These are phyloP conservation scores for Paedocypris sp. DNA, from an alignment of 2,113 vertebrate species.

Conservation along the genomic window DNA sequence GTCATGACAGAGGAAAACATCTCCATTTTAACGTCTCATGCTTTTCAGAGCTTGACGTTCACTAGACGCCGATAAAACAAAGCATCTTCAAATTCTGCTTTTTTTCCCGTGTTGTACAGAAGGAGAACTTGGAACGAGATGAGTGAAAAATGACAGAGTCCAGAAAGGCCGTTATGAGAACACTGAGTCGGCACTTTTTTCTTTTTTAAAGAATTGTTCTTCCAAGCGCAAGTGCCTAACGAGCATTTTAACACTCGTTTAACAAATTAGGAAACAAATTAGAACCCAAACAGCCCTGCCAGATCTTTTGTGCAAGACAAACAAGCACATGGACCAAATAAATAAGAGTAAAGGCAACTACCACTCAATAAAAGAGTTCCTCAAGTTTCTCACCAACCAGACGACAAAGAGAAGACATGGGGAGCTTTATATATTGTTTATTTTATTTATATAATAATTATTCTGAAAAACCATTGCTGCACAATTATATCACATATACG, in stretches of 20 bases:
- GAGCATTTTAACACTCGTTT: constrained; percentile 31
- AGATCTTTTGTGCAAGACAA: constrained; percentile 15
- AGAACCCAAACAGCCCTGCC: constrained; percentile 6
- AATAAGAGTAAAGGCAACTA: not conserved
- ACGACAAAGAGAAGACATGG: no score
- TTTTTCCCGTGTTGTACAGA: no score
- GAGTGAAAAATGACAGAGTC: not conserved
- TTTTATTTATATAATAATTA: no score
- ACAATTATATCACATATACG: no score
- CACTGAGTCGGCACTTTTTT: not conserved
- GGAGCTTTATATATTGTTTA: no score
- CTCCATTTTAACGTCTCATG: no score
- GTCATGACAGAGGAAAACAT: no score
- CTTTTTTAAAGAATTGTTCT: not conserved
- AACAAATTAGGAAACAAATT: constrained; percentile 25
- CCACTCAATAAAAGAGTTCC: not conserved
- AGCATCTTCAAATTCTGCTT: no score
- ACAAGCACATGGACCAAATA: constrained; percentile 2
- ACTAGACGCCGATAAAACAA: no score
- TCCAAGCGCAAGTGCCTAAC: constrained; percentile 25
- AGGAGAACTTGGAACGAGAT: not conserved
- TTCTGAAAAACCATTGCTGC: no score
- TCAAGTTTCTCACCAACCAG: not conserved
- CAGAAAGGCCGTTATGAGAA: not conserved
- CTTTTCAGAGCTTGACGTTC: no score